These are phyloP conservation scores for Cryptoblepharus egeriae DNA, from an alignment of 2,797 vertebrate species.

Conservation along the genomic window DNA sequence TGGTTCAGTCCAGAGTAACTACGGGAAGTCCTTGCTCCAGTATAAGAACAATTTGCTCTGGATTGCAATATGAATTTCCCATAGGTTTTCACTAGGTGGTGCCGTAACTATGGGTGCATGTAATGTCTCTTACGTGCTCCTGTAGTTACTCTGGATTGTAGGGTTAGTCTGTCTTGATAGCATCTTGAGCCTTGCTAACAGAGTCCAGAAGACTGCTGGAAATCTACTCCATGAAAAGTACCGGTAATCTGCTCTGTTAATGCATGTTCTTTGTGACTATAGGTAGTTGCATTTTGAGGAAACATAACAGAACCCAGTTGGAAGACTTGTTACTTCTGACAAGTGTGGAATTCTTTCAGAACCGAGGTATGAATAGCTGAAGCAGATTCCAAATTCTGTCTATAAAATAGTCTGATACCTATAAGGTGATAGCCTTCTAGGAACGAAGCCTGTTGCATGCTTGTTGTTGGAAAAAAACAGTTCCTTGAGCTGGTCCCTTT, in stretches of 20 bases:
- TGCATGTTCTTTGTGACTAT: neutral
- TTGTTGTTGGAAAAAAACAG: neutral
- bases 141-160: no score
- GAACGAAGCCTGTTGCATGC: neutral
- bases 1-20: no score
- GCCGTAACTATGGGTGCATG: no score
- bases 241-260: neutral
- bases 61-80: no score
- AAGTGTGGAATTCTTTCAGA: neutral
- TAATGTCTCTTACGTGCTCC: no score
- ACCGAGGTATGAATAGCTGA: neutral
- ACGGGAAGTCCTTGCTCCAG: no score
- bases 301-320: neutral
- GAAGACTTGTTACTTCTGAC: constrained; percentile 6
- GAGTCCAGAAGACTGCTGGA: neutral
- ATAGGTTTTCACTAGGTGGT: no score
- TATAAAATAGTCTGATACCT: neutral
- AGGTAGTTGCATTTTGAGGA: no score
- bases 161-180: no score
- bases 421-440: constrained; percentile 8
- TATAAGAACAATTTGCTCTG: no score
- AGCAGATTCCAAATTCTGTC: neutral
- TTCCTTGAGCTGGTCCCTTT: no score
- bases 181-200: neutral
- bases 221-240: neutral